Conservation (phyloP, 2,888 invertebrate genomes). For the Hecatera dysodea region DNA sequence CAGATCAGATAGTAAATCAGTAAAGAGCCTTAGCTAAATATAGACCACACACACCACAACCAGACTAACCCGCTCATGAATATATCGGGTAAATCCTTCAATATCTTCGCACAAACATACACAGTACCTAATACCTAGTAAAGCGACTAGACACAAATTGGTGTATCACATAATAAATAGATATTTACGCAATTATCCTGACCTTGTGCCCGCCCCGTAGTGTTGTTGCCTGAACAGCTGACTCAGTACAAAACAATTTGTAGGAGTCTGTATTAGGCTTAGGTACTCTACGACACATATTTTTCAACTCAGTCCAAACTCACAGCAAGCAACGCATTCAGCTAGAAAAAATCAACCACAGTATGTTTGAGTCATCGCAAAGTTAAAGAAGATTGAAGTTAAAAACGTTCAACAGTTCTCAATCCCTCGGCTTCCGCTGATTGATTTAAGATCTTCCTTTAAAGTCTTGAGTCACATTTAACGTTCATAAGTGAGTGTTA, state of each 20-base stretch:
- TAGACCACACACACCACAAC: not conserved
- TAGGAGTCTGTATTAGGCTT: constrained; percentile 26
- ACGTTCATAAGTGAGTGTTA: constrained; percentile 17
- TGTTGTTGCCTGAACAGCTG: constrained; percentile 57
- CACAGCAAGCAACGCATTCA: not conserved
- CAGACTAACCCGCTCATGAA: not conserved
- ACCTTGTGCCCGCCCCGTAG: constrained; percentile 57
- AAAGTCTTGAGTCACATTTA: constrained; percentile 9
- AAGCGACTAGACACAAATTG: constrained; percentile 65
- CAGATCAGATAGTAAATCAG: not conserved
- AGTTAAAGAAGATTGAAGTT: not conserved
- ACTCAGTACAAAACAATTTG: constrained; percentile 49
- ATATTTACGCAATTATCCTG: constrained; percentile 58
- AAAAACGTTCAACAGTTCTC: not conserved
- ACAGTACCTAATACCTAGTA: constrained; percentile 34
- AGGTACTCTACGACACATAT: constrained; percentile 4
- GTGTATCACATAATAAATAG: constrained; percentile 51
- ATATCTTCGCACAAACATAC: constrained; percentile 20
- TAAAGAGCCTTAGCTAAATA: not conserved
- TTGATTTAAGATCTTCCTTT: not conserved
- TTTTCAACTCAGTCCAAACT: constrained; percentile 4
- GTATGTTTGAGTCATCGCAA: not conserved
- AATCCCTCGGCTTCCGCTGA: not conserved
- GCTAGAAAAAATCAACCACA: not conserved
- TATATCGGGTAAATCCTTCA: not conserved